Base-by-base conservation (phyloP, 2,113 vertebrate species). In the Cygnus buccinator region DNA sequence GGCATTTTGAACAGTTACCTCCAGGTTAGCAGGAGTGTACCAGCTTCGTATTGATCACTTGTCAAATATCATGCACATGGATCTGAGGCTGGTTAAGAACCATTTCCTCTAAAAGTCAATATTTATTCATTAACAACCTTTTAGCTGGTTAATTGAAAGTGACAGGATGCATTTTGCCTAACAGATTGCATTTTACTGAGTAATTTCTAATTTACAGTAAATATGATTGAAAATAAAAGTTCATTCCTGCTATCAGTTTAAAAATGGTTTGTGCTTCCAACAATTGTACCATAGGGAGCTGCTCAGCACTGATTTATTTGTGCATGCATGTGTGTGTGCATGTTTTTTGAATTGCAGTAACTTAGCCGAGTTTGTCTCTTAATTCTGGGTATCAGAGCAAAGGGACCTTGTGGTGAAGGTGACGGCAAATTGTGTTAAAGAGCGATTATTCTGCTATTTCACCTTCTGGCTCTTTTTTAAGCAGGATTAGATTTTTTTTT, bases 41-140 rank as follows among this genome's bases (percentile, higher is more conserved):
- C 88, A 86, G 74, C 88, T 87, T 74, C 5, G 0, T 94, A 98
- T 98, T 55, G 97, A 98, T 98, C 95, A 87, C 84, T 97, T 97
- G 97, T 97, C 97, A 97, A 97, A 96, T 94, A 96, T 93, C 92
- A 96, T 95, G 92, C 88, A 65, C 89, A 90, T 74, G 72, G 87
- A 96, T 96, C 94, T 90, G 94, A 94, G 97, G 96, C 94, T 96
- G 96, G 96, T 97, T 97, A 97, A 97, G 96, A 96, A 97, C 95
- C 96, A 97, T 96, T 98, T 98, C 96, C 97, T 97, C 93, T 70
- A 96, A 77, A 96, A 97, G 97, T 98, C 97, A 97, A 98, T 98
- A 97, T 97, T 98, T 98, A 98, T 98, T 97, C 97, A 97, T 97
- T 97, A 96, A 96, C 94, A 97, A 95, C 94, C 96, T 96, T 97